Conservation (phyloP, 2,113 vertebrate genomes). For the Brachypodius melanocephalos region DNA sequence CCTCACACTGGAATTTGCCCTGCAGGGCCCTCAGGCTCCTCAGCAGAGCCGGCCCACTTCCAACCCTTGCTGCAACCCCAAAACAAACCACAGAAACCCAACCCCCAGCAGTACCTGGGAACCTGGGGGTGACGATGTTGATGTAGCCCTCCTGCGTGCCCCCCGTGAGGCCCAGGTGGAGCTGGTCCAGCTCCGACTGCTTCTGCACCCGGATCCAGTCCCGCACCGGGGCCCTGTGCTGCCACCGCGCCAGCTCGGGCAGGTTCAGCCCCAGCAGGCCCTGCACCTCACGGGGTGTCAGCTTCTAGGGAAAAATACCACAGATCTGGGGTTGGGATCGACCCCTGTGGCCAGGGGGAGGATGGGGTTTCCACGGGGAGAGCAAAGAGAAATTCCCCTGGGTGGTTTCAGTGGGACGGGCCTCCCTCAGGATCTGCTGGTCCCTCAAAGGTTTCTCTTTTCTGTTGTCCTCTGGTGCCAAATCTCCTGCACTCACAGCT, state of each 20-base stretch:
- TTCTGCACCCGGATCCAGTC: constrained; percentile 50
- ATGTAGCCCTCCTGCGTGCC: constrained; percentile 69
- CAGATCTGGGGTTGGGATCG: not conserved
- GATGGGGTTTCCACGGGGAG: not conserved
- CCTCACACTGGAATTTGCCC: not conserved
- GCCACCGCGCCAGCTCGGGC: not conserved
- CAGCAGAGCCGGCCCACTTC: not conserved
- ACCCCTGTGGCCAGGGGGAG: not conserved
- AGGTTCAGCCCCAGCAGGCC: constrained; percentile 62
- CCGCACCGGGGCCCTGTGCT: not conserved
- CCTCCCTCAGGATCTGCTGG: not conserved
- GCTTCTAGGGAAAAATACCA: constrained; percentile 3
- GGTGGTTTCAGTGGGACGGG: not conserved
- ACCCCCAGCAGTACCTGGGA: not conserved
- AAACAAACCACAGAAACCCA: not conserved
- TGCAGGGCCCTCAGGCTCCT: not conserved
- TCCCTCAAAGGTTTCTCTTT: not conserved
- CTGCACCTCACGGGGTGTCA: constrained; percentile 43
- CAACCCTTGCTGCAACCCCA: not conserved
- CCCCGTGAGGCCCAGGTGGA: constrained; percentile 28
- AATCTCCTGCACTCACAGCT: not conserved
- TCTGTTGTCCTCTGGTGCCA: not conserved
- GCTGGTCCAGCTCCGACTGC: constrained; percentile 49
- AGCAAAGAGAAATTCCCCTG: not conserved
- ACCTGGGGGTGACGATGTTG: not conserved